These are phyloP conservation scores for Ephestia elutella DNA, from an alignment of 1,140 invertebrate genomes.

Conservation along the genomic window DNA sequence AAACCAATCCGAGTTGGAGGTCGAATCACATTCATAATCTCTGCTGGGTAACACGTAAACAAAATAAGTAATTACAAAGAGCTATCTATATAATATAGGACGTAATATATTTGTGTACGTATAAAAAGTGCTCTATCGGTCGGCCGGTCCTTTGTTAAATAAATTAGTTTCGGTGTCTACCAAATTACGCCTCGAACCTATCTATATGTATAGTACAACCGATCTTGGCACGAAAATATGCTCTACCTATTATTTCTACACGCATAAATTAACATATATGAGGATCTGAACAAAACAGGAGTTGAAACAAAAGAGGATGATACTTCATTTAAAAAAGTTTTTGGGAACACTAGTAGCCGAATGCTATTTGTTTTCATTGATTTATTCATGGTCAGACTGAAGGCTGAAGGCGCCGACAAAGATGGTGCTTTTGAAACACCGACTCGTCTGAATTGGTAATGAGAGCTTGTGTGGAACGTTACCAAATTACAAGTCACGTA, in stretches of 20 bases:
- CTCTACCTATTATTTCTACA: conserved; percentile 59
- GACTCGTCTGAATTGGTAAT: conserved; percentile 63
- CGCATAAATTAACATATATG: conserved; percentile 67
- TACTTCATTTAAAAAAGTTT: conserved; percentile 61
- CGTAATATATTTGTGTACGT: conserved; percentile 66
- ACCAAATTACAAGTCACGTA: conserved; percentile 56
- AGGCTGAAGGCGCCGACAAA: conserved; percentile 63
- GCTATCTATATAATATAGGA: conserved; percentile 40
- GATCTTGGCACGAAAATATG: conserved; percentile 64
- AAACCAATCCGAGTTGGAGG: conserved; percentile 1
- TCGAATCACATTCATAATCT: conserved; percentile 5
- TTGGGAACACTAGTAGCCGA: conserved; percentile 67
- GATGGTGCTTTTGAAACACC: conserved; percentile 56
- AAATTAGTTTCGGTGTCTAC: conserved; percentile 77
- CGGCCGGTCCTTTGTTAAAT: conserved; percentile 73
- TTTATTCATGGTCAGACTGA: conserved; percentile 67
- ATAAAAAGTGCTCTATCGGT: conserved; percentile 69
- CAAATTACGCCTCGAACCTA: conserved; percentile 73
- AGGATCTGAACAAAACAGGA: conserved; percentile 56
- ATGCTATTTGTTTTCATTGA: conserved; percentile 74
- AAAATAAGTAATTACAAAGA: conserved; percentile 49
- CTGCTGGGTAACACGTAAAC: conserved; percentile 21
- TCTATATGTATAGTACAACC: conserved; percentile 58
- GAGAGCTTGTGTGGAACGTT: conserved; percentile 55
- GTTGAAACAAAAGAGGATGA: conserved; percentile 63